Conservation (phyloP, 2,888 invertebrate species). For the Amphimallon solstitiale region DNA sequence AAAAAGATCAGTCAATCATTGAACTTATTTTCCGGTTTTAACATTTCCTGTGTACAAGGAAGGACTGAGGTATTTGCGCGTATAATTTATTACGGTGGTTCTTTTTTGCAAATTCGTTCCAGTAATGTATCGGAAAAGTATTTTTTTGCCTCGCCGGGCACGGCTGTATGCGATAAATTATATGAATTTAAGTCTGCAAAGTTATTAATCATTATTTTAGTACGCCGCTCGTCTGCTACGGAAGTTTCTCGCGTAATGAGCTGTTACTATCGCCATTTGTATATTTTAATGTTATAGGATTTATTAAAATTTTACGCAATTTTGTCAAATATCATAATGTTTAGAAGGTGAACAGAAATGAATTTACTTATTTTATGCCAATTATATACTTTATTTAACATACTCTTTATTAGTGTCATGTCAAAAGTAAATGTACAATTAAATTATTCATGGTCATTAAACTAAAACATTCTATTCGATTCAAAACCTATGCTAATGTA, state of each 20-base stretch:
- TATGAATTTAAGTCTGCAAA: slow-evolving; percentile 13
- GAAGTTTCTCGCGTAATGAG: slow-evolving; percentile 19
- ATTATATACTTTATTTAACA: neutral
- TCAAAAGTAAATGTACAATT: too few species aligned
- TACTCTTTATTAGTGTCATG: too few species aligned
- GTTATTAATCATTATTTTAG: slow-evolving; percentile 31
- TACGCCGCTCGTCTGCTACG: neutral
- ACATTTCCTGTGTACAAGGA: neutral
- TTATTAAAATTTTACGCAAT: neutral
- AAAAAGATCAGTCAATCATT: slow-evolving; percentile 16
- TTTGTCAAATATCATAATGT: neutral
- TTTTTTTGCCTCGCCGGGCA: slow-evolving; percentile 11
- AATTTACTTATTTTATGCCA: neutral
- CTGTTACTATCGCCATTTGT: slow-evolving; percentile 3
- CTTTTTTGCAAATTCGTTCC: slow-evolving; percentile 7
- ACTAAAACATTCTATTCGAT: too few species aligned
- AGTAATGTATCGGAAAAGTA: slow-evolving; percentile 20
- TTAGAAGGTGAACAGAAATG: too few species aligned
- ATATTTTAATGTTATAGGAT: neutral
- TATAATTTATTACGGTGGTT: slow-evolving; percentile 20
- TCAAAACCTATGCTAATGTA: too few species aligned
- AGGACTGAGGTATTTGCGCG: neutral
- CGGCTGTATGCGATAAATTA: slow-evolving; percentile 18
- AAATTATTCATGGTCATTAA: too few species aligned
- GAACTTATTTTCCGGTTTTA: neutral